Percentiles rank a stretch among this genome's conserved stretches.
Conservation (phyloP, 1,140 invertebrate genomes). For the Drosophila ficusphila region DNA sequence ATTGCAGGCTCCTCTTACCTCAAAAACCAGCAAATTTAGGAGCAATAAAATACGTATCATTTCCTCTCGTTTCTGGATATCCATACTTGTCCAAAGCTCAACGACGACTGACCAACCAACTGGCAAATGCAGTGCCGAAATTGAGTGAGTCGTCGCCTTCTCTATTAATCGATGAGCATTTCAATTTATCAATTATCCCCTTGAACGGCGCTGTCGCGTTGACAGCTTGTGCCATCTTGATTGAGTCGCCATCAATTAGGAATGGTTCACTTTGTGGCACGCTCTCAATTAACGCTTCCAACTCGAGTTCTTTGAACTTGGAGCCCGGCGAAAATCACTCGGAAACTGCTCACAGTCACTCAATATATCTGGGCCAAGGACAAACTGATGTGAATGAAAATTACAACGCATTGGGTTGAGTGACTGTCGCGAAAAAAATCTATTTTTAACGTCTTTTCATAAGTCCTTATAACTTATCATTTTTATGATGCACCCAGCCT, state of each 20-base stretch:
- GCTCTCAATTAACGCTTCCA: conserved; percentile 32
- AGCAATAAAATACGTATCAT: conserved; percentile 15
- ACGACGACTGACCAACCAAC: conserved; percentile 29
- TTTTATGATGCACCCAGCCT: too few species aligned
- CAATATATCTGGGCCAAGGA: conserved; percentile 60
- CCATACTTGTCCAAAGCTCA: conserved; percentile 31
- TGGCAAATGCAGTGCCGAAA: conserved; percentile 34
- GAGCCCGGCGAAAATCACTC: conserved; percentile 9
- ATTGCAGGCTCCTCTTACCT: conserved; percentile 42
- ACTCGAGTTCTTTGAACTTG: conserved; percentile 63
- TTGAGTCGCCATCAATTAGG: conserved; percentile 56
- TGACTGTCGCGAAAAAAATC: too few species aligned
- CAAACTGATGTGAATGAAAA: conserved; percentile 16
- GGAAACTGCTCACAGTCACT: conserved; percentile 1
- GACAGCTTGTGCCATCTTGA: conserved; percentile 49
- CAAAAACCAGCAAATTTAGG: background rate
- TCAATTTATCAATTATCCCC: conserved; percentile 69
- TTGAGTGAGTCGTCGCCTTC: conserved; percentile 27
- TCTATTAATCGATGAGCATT: conserved; percentile 46
- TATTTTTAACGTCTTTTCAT: too few species aligned
- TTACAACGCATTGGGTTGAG: background rate
- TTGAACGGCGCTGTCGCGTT: conserved; percentile 19
- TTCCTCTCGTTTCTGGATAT: background rate
- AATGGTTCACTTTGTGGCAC: conserved; percentile 20
- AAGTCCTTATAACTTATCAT: too few species aligned